These are phyloP conservation scores for Malurus elegans DNA, from an alignment of 2,113 vertebrate genomes.

Conservation along the genomic window DNA sequence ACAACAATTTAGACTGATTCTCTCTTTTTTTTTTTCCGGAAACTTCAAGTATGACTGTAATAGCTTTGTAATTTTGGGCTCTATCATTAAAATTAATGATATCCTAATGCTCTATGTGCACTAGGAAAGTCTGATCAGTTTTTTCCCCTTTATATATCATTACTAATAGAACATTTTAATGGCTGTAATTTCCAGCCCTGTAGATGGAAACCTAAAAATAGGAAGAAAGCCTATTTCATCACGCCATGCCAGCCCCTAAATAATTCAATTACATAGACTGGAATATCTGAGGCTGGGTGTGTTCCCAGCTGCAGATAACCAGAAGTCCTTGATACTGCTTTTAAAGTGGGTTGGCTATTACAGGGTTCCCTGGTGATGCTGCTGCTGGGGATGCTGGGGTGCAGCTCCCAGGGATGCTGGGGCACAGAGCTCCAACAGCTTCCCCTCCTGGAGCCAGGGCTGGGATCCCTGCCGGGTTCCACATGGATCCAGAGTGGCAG, in stretches of 20 bases:
- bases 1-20: conserved; percentile 54
- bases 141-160: conserved; percentile 73
- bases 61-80: conserved; percentile 66
- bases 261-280: conserved; percentile 73
- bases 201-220: conserved; percentile 73
- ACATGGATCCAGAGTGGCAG: background rate
- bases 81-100: conserved; percentile 76
- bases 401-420: accelerated
- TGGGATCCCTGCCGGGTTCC: background rate
- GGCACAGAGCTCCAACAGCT: background rate
- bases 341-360: background rate
- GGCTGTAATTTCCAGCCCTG: conserved; percentile 69
- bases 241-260: conserved; percentile 61
- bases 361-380: background rate
- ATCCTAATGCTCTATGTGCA: conserved; percentile 63
- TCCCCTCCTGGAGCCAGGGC: background rate
- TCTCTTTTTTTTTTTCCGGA: background rate
- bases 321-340: background rate
- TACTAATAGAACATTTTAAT: conserved; percentile 78
- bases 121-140: conserved; percentile 61
- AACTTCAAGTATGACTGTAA: conserved; percentile 68
- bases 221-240: conserved; percentile 70
- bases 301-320: conserved; percentile 64
- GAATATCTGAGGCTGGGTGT: conserved; percentile 55
- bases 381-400: background rate